Conservation (phyloP, 2,797 vertebrate species). For the Myiotriccus ornatus region DNA sequence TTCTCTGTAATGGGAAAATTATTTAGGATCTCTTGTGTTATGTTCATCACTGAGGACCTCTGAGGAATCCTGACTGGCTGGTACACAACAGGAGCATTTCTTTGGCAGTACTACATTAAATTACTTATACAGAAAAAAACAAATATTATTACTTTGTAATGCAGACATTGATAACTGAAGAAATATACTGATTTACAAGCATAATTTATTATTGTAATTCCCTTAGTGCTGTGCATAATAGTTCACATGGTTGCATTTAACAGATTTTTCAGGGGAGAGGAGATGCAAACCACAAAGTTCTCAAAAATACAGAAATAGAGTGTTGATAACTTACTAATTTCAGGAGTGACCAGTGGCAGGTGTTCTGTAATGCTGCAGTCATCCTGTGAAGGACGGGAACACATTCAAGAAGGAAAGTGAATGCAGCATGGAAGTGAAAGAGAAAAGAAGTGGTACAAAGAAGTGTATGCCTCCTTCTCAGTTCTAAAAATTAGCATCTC, state of each 20-base stretch:
- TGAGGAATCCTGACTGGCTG: neutral
- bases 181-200: neutral
- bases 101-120: neutral
- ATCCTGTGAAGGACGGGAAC: neutral
- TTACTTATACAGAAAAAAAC: neutral
- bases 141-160: neutral
- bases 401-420: neutral
- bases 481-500: neutral
- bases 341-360: neutral
- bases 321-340: neutral
- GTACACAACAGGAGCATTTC: fast-evolving
- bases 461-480: neutral
- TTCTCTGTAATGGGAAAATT: neutral
- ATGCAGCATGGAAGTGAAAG: neutral
- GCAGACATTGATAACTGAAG: neutral
- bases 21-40: neutral
- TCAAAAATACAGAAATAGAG: neutral
- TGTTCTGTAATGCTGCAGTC: neutral
- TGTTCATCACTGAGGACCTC: neutral
- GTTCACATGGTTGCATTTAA: neutral
- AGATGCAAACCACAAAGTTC: neutral
- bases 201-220: neutral
- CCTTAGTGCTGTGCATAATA: neutral
- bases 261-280: neutral
- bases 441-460: neutral